phyloP scores from a whole-genome alignment of 37 sponge, comb jelly and placozoan species.

The Halichondria panicea region DNA sequence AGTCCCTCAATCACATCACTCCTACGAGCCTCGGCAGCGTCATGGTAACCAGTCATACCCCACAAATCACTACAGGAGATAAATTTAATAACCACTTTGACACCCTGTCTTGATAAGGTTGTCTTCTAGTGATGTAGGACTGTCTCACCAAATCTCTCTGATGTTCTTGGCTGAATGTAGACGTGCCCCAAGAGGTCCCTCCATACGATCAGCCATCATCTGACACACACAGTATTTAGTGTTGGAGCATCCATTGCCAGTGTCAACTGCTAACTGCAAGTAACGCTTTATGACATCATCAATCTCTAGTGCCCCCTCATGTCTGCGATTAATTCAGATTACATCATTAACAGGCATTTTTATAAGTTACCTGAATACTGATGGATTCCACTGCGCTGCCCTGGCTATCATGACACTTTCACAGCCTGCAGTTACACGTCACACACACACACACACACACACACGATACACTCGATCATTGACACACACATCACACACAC shows the following conservation, averaged over 20 bases:
- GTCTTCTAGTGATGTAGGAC: background rate
- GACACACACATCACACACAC: background rate
- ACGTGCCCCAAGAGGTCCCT: conserved; percentile 27
- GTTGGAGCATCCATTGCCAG: conserved; percentile 52
- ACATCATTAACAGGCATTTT: too few species aligned
- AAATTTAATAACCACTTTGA: background rate
- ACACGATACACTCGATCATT: too few species aligned
- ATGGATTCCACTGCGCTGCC: conserved; percentile 92
- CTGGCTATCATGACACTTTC: conserved; percentile 93
- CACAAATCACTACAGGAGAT: conserved; percentile 26
- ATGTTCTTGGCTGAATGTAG: conserved; percentile 46
- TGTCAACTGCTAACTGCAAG: conserved; percentile 50
- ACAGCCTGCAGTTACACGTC: too few species aligned
- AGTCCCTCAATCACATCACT: background rate
- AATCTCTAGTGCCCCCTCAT: conserved; percentile 64
- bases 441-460: too few species aligned
- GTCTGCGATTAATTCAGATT: too few species aligned
- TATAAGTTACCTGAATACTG: conserved; percentile 82
- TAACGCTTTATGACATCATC: conserved; percentile 71
- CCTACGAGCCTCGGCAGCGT: conserved; percentile 30
- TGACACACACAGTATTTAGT: conserved; percentile 82
- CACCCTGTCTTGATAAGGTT: background rate
- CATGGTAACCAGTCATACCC: conserved; percentile 33
- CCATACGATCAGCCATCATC: conserved; percentile 58
- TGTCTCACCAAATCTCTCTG: conserved; percentile 66